Conservation (phyloP, 2,797 vertebrate species). For the Bradypodion ventrale region DNA sequence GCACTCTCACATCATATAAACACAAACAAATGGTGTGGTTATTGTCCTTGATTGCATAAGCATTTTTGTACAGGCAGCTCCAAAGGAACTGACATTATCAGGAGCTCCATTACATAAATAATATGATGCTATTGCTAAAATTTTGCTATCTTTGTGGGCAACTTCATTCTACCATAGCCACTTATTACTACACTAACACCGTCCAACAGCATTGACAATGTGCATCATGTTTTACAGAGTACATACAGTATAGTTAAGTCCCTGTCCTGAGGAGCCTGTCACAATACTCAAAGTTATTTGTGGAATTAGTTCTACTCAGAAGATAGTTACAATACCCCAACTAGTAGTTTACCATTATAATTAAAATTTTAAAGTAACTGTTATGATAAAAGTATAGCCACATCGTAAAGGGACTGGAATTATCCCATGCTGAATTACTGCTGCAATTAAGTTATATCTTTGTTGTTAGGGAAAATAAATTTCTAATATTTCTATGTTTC, state of each 20-base stretch:
- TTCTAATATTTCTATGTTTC: no score
- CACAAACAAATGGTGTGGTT: conserved; percentile 62
- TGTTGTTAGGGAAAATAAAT: no score
- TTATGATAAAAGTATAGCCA: no score
- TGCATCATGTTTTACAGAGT: not conserved
- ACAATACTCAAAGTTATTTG: not conserved
- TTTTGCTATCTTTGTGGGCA: not conserved
- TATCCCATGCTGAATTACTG: no score
- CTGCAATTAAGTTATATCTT: no score
- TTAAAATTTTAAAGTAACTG: no score
- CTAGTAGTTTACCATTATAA: no score
- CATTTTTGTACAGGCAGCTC: conserved; percentile 26
- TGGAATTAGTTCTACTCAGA: no score
- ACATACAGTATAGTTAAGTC: not conserved
- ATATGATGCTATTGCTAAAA: not conserved
- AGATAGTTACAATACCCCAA: no score
- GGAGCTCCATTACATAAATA: not conserved
- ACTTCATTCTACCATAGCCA: not conserved
- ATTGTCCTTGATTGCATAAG: conserved; percentile 54
- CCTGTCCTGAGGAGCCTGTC: not conserved
- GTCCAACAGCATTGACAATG: not conserved
- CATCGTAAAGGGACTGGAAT: no score
- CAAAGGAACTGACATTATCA: conserved; percentile 28
- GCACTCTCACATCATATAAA: conserved; percentile 63
- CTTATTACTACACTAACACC: not conserved